Evolutionary conservation across 2,797 vertebrate genomes (phyloP), one percentile per base, ranked within the genome.

Genomic region (Clamator glandarius): DNA sequence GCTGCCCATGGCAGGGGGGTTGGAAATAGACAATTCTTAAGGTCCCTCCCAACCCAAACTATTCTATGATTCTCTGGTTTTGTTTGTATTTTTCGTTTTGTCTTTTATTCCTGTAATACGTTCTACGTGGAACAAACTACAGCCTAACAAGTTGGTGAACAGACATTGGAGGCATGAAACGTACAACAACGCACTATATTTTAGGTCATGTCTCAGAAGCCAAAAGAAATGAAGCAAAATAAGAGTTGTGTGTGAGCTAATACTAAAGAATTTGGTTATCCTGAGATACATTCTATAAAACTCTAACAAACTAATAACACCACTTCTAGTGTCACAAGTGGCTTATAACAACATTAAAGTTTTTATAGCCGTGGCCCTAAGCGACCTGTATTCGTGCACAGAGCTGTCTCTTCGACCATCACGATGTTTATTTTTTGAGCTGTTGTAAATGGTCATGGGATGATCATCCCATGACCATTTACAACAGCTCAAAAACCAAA

Each of bases 391-490:
- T 16, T 26, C 66, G 4, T 3, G 8, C 31, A 59, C 69, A 52
- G 55, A 87, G 36, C 55, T 48, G 17, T 69, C 85, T 50, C 77
- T 59, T 63, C 52, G 59, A 20, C 64, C 55, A 59, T 3, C 2
- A 1, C 28, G 4, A 4, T 9, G 3, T 50, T 76, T 73, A 8
- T 18, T 62, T 85, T 50, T 50, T 0, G 0, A 61, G 23, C 36
- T 11, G 12, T 6, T 70, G 14, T 55, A 72, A 62, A 11, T 14
- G 19, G 26, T 14, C 39, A 54, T 9, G 1, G 58, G 29, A 28
- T 55, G 17, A n/a, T n/a, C n/a, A n/a, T n/a, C n/a, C n/a, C n/a
- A n/a, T n/a, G n/a, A n/a, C n/a, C n/a, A n/a, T n/a, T n/a, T n/a
- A n/a, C n/a, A n/a, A n/a, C n/a, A n/a, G n/a, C n/a, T n/a, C n/a